Percentiles rank a stretch among this genome's conserved stretches.
Evolutionary conservation across 2,888 invertebrate species (phyloP).

Genomic region (Helleia helle): DNA sequence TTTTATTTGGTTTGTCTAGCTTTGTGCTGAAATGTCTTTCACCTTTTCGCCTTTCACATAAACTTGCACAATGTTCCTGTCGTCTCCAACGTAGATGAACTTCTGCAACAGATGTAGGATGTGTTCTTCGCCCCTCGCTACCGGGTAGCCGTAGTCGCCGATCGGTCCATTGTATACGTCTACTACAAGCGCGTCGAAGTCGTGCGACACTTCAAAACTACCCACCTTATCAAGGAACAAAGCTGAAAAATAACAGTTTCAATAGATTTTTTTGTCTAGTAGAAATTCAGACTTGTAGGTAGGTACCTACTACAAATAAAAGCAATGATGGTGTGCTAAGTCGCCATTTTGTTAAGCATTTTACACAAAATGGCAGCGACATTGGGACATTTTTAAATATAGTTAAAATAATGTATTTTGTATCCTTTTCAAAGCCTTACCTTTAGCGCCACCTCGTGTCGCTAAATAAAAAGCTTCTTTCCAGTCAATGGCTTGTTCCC

Average conservation of each 20-base stretch:
- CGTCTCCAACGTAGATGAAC: conserved; percentile 86
- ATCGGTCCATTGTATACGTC: conserved; percentile 75
- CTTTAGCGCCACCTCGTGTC: conserved; percentile 89
- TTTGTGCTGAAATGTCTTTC: conserved; percentile 24
- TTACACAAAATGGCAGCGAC: too few species aligned
- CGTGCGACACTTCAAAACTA: conserved; percentile 85
- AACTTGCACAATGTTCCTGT: conserved; percentile 84
- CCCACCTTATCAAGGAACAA: conserved; percentile 83
- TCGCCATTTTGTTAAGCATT: too few species aligned
- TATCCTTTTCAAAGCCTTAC: too few species aligned
- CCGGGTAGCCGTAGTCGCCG: conserved; percentile 54
- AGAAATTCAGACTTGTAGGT: too few species aligned
- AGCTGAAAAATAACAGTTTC: too few species aligned
- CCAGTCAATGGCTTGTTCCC: conserved; percentile 73
- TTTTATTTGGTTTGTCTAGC: background rate
- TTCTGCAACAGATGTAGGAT: conserved; percentile 79
- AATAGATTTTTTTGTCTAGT: too few species aligned
- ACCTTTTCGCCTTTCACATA: conserved; percentile 79
- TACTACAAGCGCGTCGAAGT: conserved; percentile 89
- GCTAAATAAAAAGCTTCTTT: conserved; percentile 87
- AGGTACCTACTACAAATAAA: too few species aligned
- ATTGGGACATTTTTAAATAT: too few species aligned
- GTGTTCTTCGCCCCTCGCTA: conserved; percentile 43
- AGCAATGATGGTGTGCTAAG: too few species aligned
- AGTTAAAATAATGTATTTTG: too few species aligned